Evolutionary conservation across 2,113 vertebrate genomes (phyloP), one percentile per base, ranked within the genome.

Genomic region (Leucoraja erinaceus): DNA sequence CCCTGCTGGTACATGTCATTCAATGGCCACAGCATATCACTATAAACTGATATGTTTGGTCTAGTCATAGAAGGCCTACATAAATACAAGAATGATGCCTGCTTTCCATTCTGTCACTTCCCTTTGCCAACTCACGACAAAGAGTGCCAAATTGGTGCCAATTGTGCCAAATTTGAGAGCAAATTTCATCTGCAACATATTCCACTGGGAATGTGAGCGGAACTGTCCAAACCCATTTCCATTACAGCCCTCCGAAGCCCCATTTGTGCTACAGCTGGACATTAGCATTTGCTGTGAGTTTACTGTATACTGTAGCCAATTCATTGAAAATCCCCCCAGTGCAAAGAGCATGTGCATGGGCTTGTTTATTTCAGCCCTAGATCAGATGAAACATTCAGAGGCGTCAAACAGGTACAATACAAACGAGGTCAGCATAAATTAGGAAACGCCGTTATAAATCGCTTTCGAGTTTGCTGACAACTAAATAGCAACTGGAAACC

Each of bases 121-220:
- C 90, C 38, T 28, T 54, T 91, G 90, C 38, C 90, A 91, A 72
- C 33, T 72, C 90, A 5, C 0, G 11, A 72, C 25, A 20, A 74
- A 54, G 90, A 91, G 20, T 74, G 90, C 90, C 90, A 91, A 91
- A 91, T 91, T 91, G 72, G 90, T 47, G 20, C 68, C 90, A 91
- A 91, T 54, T 74, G 90, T 91, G 90, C 90, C 90, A 91, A 91
- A 20, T 28, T 22, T 70, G 90, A 54, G 66, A 91, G 90, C 20
- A 91, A 91, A 72, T 88, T 88, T 88, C 83, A 66, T 59, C 59
- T 63, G n/a, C 8, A 88, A 74, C 68, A 22, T 54, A 47, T 6
- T 54, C 90, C 90, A 72, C 31, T 72, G 90, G 90, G 90, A 91
- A 72, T 10, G 22, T 54, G 90, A 5, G 28, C 16, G 66, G 70